Percentiles rank a stretch among this genome's conserved stretches.
Evolutionary conservation across 2,888 invertebrate genomes (phyloP).

Genomic region (Drosophila multiciliata): DNA sequence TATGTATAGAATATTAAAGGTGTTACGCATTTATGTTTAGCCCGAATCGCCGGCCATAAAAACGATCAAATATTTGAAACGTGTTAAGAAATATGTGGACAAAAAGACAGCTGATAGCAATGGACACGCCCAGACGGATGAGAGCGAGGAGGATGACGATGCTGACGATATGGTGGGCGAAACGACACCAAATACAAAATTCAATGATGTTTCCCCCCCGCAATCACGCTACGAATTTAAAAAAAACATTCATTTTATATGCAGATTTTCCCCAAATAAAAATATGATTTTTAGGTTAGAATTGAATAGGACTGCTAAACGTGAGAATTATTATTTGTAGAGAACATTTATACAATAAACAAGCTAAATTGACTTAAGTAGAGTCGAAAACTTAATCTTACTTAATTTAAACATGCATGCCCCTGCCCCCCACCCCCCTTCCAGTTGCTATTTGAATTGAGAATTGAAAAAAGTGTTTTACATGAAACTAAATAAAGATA

Average conservation of each 20-base stretch:
- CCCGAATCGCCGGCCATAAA: slow-evolving; percentile 84
- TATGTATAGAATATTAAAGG: slow-evolving; percentile 8
- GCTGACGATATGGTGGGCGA: slow-evolving; percentile 90
- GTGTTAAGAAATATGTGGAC: slow-evolving; percentile 85
- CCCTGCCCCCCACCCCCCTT: not conserved
- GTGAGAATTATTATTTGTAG: not conserved
- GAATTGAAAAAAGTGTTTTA: not conserved
- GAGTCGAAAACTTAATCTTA: not conserved
- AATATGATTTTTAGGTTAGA: not conserved
- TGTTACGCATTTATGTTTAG: slow-evolving; percentile 60
- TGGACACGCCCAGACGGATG: slow-evolving; percentile 73
- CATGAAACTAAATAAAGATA: slow-evolving; percentile 7
- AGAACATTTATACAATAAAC: not conserved
- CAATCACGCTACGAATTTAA: not conserved
- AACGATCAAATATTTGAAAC: slow-evolving; percentile 85
- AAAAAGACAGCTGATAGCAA: slow-evolving; percentile 83
- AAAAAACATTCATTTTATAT: not conserved
- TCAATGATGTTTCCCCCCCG: not conserved
- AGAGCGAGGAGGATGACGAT: slow-evolving; percentile 87
- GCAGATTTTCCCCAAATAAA: not conserved
- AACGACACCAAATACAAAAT: not conserved
- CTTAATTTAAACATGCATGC: slow-evolving; percentile 12
- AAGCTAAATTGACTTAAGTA: not conserved
- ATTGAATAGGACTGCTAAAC: not conserved
- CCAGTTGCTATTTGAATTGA: not conserved